Evolutionary conservation across 1,140 invertebrate species (phyloP).

Genomic region (Bombyx mandarina): DNA sequence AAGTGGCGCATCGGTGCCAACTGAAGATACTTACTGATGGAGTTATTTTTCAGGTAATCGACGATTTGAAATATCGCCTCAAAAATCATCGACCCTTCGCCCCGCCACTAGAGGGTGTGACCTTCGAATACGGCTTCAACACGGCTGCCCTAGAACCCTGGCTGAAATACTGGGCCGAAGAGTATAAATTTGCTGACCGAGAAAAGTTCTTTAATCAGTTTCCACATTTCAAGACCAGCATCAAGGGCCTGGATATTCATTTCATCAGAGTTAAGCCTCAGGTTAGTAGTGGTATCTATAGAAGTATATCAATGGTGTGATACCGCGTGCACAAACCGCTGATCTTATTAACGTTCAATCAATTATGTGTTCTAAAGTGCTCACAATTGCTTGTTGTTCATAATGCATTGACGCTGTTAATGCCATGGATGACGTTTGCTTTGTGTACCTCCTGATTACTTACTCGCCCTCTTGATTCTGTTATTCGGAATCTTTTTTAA

Average conservation of each 20-base stretch:
- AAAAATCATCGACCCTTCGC: slow-evolving; percentile 66
- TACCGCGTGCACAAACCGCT: too few species aligned
- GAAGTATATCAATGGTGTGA: too few species aligned
- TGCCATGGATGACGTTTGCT: too few species aligned
- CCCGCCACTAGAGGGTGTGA: slow-evolving; percentile 74
- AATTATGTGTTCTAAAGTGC: too few species aligned
- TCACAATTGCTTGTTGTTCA: too few species aligned
- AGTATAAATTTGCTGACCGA: slow-evolving; percentile 75
- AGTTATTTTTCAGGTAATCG: slow-evolving; percentile 62
- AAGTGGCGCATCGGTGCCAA: too few species aligned
- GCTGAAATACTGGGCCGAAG: slow-evolving; percentile 29
- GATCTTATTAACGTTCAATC: too few species aligned
- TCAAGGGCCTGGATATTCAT: slow-evolving; percentile 73
- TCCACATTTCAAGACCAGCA: slow-evolving; percentile 77
- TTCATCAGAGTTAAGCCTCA: slow-evolving; percentile 12
- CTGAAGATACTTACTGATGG: too few species aligned
- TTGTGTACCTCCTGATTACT: too few species aligned
- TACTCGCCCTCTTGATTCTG: too few species aligned
- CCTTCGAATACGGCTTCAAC: slow-evolving; percentile 84
- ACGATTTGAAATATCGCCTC: slow-evolving; percentile 74
- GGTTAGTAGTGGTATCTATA: slow-evolving; percentile 47
- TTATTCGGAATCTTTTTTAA: too few species aligned
- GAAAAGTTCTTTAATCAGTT: slow-evolving; percentile 76
- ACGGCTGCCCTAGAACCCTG: slow-evolving; percentile 73
- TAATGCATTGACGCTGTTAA: too few species aligned